Conservation (phyloP, 2,888 invertebrate genomes). For the Lagria hirta region DNA sequence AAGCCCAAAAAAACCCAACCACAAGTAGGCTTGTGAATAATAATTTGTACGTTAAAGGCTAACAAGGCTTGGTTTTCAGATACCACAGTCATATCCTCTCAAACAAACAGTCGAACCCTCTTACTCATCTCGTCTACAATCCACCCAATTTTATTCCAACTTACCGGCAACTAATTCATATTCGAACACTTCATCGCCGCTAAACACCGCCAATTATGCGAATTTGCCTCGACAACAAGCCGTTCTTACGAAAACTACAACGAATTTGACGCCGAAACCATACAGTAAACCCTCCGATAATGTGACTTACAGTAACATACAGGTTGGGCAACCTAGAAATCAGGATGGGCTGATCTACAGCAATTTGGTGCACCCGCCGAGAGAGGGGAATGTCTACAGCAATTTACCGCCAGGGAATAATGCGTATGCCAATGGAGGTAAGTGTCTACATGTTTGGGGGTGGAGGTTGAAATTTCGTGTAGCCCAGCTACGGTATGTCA, state of each 20-base stretch:
- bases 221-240: slow-evolving; percentile 33
- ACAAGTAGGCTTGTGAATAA: too few relatives aligned
- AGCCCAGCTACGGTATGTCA: too few relatives aligned
- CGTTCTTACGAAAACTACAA: slow-evolving; percentile 15
- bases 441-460: background rate
- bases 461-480: too few relatives aligned
- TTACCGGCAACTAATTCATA: slow-evolving; percentile 48
- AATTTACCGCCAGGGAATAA: slow-evolving; percentile 53
- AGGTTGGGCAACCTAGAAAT: slow-evolving; percentile 49
- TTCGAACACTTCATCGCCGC: slow-evolving; percentile 42
- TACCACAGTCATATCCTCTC: slow-evolving; percentile 75
- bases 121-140: slow-evolving; percentile 69
- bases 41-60: too few relatives aligned
- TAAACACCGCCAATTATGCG: slow-evolving; percentile 37
- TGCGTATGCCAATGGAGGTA: slow-evolving; percentile 47
- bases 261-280: slow-evolving; percentile 36
- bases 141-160: slow-evolving; percentile 55
- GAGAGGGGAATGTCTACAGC: slow-evolving; percentile 57
- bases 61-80: too few relatives aligned
- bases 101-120: slow-evolving; percentile 72
- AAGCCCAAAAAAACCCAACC: slow-evolving; percentile 71
- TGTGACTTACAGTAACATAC: slow-evolving; percentile 51
- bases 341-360: slow-evolving; percentile 58
- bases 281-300: slow-evolving; percentile 43
- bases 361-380: slow-evolving; percentile 57